Evolutionary conservation across 2,797 vertebrate species (phyloP).

Genomic region (Anguilla obscura): DNA sequence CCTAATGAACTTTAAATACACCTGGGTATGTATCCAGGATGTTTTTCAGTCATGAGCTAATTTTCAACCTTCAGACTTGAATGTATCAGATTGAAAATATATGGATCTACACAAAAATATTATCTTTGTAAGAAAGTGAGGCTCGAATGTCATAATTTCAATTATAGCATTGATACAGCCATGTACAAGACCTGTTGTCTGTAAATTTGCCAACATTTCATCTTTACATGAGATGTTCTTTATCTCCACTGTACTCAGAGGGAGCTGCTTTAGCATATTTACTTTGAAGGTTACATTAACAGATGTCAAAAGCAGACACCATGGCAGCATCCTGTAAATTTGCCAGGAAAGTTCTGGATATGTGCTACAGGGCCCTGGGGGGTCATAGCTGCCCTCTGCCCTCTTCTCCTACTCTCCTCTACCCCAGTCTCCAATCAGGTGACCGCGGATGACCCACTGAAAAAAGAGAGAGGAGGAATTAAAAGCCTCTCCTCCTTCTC

Average conservation of each 20-base stretch:
- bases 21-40: neutral
- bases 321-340: neutral
- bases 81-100: neutral
- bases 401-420: neutral
- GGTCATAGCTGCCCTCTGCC: neutral
- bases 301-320: neutral
- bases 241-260: neutral
- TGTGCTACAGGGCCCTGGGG: too few species aligned
- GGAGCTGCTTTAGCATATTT: neutral
- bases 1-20: neutral
- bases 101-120: neutral
- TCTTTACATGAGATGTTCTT: neutral
- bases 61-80: neutral
- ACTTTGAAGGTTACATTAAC: neutral
- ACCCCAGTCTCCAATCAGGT: neutral
- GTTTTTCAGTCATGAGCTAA: neutral
- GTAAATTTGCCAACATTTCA: neutral
- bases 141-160: neutral
- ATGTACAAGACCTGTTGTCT: neutral
- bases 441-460: neutral
- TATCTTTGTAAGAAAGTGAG: neutral
- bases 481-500: neutral
- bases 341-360: neutral
- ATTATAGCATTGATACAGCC: neutral
- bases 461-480: neutral